Percentiles rank a stretch among this genome's conserved stretches.
Conservation (phyloP, 1,140 invertebrate species). For the Grapholita molesta region DNA sequence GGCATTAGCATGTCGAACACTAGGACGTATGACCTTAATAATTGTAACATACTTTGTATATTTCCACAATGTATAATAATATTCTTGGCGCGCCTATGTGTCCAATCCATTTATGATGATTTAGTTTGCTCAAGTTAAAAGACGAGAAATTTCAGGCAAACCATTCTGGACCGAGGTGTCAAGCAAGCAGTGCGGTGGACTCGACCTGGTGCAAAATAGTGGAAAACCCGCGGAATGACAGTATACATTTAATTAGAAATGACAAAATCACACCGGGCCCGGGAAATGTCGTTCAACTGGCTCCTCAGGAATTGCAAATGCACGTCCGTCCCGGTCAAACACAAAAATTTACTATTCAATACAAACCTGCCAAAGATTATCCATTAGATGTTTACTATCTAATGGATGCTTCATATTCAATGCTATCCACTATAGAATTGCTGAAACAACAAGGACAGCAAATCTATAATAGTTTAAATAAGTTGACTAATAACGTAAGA, state of each 20-base stretch:
- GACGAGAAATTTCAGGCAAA: background rate
- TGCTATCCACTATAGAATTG: constrained; percentile 83
- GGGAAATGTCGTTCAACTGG: constrained; percentile 50
- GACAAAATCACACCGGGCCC: background rate
- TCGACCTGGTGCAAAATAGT: background rate
- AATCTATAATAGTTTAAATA: constrained; percentile 83
- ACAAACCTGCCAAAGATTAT: constrained; percentile 85
- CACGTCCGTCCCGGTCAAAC: constrained; percentile 44
- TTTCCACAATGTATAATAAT: too few relatives aligned
- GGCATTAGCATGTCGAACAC: too few relatives aligned
- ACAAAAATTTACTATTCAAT: constrained; percentile 54
- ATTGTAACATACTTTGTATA: too few relatives aligned
- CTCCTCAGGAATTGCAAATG: constrained; percentile 51
- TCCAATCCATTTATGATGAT: background rate
- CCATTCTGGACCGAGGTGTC: background rate
- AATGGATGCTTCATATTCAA: constrained; percentile 91
- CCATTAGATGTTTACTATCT: constrained; percentile 94
- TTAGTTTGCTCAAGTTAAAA: background rate
- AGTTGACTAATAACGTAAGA: constrained; percentile 89
- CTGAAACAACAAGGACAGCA: constrained; percentile 82
- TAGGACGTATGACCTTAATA: too few relatives aligned
- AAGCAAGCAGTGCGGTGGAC: background rate
- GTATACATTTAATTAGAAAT: background rate
- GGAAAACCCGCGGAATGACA: background rate
- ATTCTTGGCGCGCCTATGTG: background rate